Evolutionary conservation across 2,113 vertebrate genomes (phyloP), one percentile per base, ranked within the genome.

Genomic region (Abramis brama): DNA sequence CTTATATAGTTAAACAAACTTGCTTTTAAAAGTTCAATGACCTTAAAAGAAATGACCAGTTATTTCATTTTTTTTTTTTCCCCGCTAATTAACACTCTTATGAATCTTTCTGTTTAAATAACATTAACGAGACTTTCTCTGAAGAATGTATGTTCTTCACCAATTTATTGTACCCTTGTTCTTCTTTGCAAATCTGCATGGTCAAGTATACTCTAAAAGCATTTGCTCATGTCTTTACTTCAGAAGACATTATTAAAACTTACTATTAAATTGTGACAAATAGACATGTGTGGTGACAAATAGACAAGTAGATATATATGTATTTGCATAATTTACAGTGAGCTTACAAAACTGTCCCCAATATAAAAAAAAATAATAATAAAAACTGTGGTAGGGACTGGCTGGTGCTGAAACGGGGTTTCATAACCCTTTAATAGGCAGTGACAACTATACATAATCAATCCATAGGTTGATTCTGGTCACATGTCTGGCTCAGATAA

Each of bases 381-480:
- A 7, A 19, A 57, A 23, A 21, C 55, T 57, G 19, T 57, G 6
- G 19, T 57, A 57, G 8, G 19, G 21, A 23, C 19, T 57, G 55
- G 9, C 6, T 57, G 55, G 2, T 57, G 55, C 55, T 57, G 19
- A 57, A 21, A 57, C 55, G 19, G 55, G 19, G 55, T 57, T 57
- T 21, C 6, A 57, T 57, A 7, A 21, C 15, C 6, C 55, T 21
- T 57, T 57, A 57, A 55, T 57, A 21, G 21, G 55, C 19, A 57
- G 6, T 21, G 33, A 36, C 71, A 47, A 25, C 43, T 25, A 74
- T 62, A 62, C 3, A 11, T 62, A 25, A 47, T 47, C 10, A 74
- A 74, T 25, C 36, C 13, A 13, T 75, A 45, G 73, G 71, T 25
- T n/a, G 12, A 74, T 74, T 74, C 71, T 74, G 43, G 71, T 74